Evolutionary conservation across 2,113 vertebrate species (phyloP).

Genomic region (Corvus hawaiiensis): DNA sequence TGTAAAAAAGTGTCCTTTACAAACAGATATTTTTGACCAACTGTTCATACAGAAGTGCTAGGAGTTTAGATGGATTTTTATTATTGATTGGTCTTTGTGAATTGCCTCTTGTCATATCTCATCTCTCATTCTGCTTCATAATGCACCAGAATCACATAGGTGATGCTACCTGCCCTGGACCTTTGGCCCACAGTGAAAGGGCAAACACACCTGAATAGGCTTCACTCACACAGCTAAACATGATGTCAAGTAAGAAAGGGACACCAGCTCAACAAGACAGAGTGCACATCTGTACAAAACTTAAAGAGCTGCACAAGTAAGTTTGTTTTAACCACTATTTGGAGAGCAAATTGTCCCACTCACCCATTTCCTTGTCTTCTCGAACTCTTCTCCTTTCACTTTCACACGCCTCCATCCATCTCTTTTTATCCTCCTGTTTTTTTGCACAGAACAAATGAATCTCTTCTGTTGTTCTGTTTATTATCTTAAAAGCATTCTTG

Average conservation of each 20-base stretch:
- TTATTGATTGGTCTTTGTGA: background rate
- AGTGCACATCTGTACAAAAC: background rate
- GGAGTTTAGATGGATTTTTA: background rate
- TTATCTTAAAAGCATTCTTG: conserved; percentile 86
- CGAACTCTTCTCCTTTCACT: conserved; percentile 86
- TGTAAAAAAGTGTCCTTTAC: background rate
- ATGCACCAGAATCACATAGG: background rate
- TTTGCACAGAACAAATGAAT: conserved; percentile 85
- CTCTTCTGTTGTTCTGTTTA: conserved; percentile 79
- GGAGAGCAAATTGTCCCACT: conserved; percentile 51
- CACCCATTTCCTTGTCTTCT: conserved; percentile 94
- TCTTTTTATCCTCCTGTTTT: conserved; percentile 89
- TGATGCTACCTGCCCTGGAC: background rate
- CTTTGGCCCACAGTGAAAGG: background rate
- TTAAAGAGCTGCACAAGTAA: background rate
- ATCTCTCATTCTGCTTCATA: background rate
- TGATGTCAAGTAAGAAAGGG: background rate
- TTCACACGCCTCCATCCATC: conserved; percentile 86
- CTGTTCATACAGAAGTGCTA: background rate
- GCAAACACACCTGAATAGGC: background rate
- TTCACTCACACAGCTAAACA: background rate
- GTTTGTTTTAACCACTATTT: background rate
- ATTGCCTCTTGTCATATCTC: background rate
- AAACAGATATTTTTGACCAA: background rate
- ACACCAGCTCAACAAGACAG: background rate